Evolutionary conservation across 2,797 vertebrate genomes (phyloP).

Genomic region (Rhyacichthys aspro): DNA sequence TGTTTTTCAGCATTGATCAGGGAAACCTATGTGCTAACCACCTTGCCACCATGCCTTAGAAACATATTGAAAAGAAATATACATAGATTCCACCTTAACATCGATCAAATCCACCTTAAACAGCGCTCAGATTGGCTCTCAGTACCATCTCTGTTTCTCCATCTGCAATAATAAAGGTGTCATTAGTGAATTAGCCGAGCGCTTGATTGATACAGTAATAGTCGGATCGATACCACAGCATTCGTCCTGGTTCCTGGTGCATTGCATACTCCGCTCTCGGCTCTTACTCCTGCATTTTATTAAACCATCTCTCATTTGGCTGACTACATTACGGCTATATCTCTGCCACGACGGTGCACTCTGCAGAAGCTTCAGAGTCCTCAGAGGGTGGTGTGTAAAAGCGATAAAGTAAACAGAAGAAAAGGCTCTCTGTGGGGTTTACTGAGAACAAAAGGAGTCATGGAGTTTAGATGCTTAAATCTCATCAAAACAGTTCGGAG

Average conservation of each 20-base stretch:
- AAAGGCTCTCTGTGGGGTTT: slow-evolving; percentile 14
- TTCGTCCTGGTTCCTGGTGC: slow-evolving; percentile 50
- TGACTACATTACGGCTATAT: slow-evolving; percentile 47
- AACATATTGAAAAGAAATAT: no score
- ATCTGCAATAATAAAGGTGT: slow-evolving; percentile 47
- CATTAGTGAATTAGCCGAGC: slow-evolving; percentile 66
- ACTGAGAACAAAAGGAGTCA: not conserved
- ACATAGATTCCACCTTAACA: no score
- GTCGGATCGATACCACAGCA: slow-evolving; percentile 57
- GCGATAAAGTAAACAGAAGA: slow-evolving; percentile 28
- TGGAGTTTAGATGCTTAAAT: slow-evolving; percentile 7
- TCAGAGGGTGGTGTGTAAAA: no score
- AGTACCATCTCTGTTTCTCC: no score
- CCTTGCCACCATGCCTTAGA: no score
- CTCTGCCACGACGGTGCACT: slow-evolving; percentile 38
- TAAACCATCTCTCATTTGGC: slow-evolving; percentile 57
- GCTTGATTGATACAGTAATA: slow-evolving; percentile 59
- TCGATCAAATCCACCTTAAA: no score
- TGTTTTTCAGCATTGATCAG: no score
- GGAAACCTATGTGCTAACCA: no score
- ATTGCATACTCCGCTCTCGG: slow-evolving; percentile 19
- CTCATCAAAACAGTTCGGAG: not conserved
- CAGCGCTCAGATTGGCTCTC: no score
- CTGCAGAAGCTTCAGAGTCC: slow-evolving; percentile 13
- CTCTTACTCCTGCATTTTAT: slow-evolving; percentile 40